Evolutionary conservation across 2,797 vertebrate species (phyloP).

Genomic region (Argyrosomus regius): DNA sequence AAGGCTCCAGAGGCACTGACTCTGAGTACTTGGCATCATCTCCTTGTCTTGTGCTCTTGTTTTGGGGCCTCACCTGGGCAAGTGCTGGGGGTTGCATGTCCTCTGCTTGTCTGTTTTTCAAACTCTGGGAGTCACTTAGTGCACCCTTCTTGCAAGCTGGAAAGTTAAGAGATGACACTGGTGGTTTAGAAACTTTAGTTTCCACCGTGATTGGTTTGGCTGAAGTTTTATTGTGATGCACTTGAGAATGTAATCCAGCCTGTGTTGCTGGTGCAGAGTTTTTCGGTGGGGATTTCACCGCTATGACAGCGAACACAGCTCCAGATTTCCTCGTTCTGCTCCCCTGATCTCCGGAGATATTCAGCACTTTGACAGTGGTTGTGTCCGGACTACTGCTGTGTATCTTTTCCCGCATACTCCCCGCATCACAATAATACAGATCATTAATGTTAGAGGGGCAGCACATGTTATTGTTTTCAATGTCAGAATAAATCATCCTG

Average conservation of each 20-base stretch:
- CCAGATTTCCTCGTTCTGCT: conserved; percentile 63
- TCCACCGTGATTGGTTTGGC: conserved; percentile 76
- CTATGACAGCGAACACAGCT: conserved; percentile 82
- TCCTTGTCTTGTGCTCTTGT: conserved; percentile 71
- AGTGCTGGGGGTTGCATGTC: conserved; percentile 63
- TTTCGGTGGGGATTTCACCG: conserved; percentile 74
- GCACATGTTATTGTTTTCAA: conserved; percentile 73
- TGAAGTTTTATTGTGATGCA: conserved; percentile 15
- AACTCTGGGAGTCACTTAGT: conserved; percentile 55
- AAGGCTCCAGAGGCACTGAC: conserved; percentile 86
- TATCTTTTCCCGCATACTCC: not conserved
- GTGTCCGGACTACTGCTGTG: conserved; percentile 30
- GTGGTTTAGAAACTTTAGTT: conserved; percentile 63
- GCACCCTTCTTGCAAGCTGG: conserved; percentile 43
- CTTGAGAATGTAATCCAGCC: not conserved
- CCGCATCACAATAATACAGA: not conserved
- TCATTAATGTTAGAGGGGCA: conserved; percentile 28
- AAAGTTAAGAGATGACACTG: conserved; percentile 10
- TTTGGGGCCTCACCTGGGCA: conserved; percentile 72
- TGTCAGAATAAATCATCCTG: conserved; percentile 57
- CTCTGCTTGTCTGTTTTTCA: conserved; percentile 69
- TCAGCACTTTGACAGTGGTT: conserved; percentile 74
- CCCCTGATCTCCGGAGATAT: conserved; percentile 65
- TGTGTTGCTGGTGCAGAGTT: conserved; percentile 9
- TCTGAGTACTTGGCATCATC: conserved; percentile 77